A percentile compares a stretch with the other conserved stretches of the same genome.
Evolutionary conservation across 2,797 vertebrate genomes (phyloP).

Genomic region (Bradypodion pumilum): DNA sequence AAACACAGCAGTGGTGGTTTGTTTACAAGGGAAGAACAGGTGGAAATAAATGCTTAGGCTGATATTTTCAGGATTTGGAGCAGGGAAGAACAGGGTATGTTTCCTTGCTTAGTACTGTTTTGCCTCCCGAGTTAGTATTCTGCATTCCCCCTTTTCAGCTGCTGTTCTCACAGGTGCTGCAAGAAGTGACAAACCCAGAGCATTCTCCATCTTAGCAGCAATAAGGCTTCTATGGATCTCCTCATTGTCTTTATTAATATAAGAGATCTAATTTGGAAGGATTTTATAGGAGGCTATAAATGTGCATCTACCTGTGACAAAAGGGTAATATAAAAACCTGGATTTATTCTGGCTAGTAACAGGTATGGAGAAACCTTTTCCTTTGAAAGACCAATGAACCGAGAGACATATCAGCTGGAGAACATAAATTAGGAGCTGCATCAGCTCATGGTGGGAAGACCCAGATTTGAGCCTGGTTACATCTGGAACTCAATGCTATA

Average conservation of each 20-base stretch:
- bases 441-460: neutral
- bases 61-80: too few relatives aligned
- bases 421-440: neutral
- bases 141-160: neutral
- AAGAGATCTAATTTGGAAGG: neutral
- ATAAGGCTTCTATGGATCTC: too few relatives aligned
- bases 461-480: neutral
- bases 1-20: too few relatives aligned
- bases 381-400: neutral
- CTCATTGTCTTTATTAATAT: slow-evolving; percentile 6
- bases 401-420: too few relatives aligned
- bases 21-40: too few relatives aligned
- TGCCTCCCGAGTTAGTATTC: neutral
- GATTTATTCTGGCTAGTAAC: neutral
- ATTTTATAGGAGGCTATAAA: neutral
- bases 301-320: neutral
- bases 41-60: too few relatives aligned
- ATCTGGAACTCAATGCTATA: neutral
- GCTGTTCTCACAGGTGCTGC: neutral
- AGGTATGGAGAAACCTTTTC: neutral
- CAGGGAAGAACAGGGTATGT: too few relatives aligned
- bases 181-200: too few relatives aligned
- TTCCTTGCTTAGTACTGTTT: neutral
- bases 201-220: too few relatives aligned
- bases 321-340: neutral